These are phyloP conservation scores for Blera fallax DNA, from an alignment of 2,888 invertebrate species.

Conservation along the genomic window DNA sequence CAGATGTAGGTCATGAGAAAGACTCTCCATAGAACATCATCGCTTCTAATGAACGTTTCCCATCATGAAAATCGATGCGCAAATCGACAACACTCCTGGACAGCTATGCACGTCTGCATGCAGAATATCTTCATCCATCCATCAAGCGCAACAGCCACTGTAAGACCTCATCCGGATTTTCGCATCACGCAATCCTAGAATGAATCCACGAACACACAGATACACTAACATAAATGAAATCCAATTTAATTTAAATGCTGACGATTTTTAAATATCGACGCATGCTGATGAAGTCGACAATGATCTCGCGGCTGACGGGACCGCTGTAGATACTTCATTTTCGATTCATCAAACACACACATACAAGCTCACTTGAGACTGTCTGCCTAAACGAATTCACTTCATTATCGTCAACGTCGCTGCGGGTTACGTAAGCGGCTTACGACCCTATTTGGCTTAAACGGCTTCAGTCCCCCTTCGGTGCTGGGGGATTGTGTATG, in stretches of 20 bases:
- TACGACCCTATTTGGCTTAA: conserved; percentile 49
- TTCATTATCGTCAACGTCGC: conserved; percentile 36
- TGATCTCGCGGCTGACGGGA: background rate
- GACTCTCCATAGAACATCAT: conserved; percentile 6
- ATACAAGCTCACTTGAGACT: background rate
- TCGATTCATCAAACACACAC: background rate
- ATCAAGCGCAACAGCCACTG: background rate
- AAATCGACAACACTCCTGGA: background rate
- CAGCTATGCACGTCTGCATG: background rate
- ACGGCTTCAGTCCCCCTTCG: conserved; percentile 6
- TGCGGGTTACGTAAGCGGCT: conserved; percentile 54
- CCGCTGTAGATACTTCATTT: background rate
- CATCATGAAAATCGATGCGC: background rate
- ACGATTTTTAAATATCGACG: conserved; percentile 29
- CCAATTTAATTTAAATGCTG: conserved; percentile 29
- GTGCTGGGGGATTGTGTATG: background rate
- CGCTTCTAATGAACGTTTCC: background rate
- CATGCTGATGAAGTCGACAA: background rate
- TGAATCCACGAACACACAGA: background rate
- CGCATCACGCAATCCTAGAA: conserved; percentile 3
- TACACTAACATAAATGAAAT: background rate
- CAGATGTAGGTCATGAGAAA: conserved; percentile 42
- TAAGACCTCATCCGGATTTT: background rate
- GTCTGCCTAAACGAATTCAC: conserved; percentile 40
- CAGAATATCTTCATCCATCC: conserved; percentile 1